phyloP scores from a whole-genome alignment of 2,888 invertebrate genomes.

The Callyntrura sp. region DNA sequence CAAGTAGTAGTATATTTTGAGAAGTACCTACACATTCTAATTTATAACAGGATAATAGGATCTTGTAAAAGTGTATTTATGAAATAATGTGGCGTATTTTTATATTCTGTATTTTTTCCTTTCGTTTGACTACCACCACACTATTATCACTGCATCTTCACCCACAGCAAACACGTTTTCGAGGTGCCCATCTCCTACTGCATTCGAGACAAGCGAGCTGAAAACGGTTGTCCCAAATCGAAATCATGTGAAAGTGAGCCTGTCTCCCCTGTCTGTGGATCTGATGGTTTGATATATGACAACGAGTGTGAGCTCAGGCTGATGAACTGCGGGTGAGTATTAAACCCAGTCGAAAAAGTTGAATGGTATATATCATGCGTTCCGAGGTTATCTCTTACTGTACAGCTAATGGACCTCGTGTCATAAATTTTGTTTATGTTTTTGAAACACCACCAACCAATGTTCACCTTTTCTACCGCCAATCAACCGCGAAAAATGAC shows the following conservation, averaged over 20 bases:
- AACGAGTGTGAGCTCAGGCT: slow-evolving; percentile 95
- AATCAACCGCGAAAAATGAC: not conserved
- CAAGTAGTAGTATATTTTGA: not conserved
- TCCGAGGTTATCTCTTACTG: not conserved
- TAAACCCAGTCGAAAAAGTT: not conserved
- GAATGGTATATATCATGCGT: not conserved
- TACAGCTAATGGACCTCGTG: not conserved
- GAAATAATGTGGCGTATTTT: slow-evolving; percentile 12
- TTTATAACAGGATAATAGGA: not conserved
- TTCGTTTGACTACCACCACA: no score
- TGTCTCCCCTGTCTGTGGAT: slow-evolving; percentile 92
- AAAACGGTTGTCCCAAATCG: slow-evolving; percentile 85
- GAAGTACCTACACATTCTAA: not conserved
- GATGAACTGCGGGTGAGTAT: slow-evolving; percentile 93
- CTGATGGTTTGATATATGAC: slow-evolving; percentile 94
- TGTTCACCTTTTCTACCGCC: not conserved
- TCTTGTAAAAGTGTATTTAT: not conserved
- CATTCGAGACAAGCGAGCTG: slow-evolving; percentile 87
- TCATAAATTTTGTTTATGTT: not conserved
- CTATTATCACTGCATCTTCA: not conserved
- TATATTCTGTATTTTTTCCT: slow-evolving; percentile 5
- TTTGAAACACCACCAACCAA: not conserved
- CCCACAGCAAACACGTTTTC: slow-evolving; percentile 93
- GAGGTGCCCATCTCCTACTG: slow-evolving; percentile 97
- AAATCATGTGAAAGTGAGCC: slow-evolving; percentile 89